Conservation (phyloP, 2,113 vertebrate genomes). For the Dasyprocta punctata region DNA sequence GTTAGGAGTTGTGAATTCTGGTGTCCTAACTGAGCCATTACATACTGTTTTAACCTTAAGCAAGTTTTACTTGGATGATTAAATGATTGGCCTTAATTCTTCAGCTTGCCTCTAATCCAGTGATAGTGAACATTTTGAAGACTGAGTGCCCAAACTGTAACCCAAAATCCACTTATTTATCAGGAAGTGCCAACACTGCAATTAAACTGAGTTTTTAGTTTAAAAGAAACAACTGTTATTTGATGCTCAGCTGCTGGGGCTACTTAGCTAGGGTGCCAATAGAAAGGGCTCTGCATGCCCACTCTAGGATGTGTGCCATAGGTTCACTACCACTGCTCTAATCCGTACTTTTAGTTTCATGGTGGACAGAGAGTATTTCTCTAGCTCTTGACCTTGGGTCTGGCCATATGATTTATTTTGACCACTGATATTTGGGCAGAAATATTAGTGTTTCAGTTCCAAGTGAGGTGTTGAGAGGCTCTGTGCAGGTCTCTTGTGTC, state of each 20-base stretch:
- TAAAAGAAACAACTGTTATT: not conserved
- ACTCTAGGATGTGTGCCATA: not conserved
- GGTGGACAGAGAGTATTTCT: not conserved
- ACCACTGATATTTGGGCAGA: not conserved
- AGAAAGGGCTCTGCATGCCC: not conserved
- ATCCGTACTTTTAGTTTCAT: not conserved
- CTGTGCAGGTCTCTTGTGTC: not conserved
- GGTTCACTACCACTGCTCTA: not conserved
- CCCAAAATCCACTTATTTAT: not conserved
- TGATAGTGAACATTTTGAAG: not conserved
- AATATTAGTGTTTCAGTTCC: slow-evolving; percentile 2
- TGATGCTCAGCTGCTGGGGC: not conserved
- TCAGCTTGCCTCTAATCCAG: not conserved
- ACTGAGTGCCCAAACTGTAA: not conserved
- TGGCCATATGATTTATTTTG: slow-evolving; percentile 17
- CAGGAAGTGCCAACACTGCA: not conserved
- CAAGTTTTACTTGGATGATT: slow-evolving; percentile 35
- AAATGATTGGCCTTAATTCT: not conserved
- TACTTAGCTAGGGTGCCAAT: not conserved
- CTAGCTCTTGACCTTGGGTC: slow-evolving; percentile 4
- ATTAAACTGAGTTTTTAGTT: not conserved
- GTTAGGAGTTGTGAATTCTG: not conserved
- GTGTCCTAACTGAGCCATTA: not conserved
- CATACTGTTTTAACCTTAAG: not conserved
- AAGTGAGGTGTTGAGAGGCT: not conserved